A percentile compares a stretch with the other conserved stretches of the same genome.
Evolutionary conservation across 2,113 vertebrate species (phyloP).

Genomic region (Engystomops pustulosus): DNA sequence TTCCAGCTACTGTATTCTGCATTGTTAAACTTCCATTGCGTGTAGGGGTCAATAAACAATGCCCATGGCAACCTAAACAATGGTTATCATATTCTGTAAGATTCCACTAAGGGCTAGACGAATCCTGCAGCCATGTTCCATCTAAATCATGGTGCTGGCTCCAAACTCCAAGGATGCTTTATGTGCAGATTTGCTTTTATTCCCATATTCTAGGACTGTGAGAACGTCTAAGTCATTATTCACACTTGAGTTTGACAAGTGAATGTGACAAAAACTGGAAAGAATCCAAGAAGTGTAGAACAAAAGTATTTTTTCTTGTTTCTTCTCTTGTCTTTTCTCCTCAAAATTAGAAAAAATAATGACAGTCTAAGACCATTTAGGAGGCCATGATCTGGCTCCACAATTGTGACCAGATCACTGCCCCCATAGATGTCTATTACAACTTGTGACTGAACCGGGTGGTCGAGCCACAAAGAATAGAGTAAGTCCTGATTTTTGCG

Average conservation of each 20-base stretch:
- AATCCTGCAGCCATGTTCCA: neutral
- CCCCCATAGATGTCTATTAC: too few species aligned
- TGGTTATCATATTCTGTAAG: neutral
- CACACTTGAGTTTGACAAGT: neutral
- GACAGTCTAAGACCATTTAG: too few species aligned
- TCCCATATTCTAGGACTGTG: neutral
- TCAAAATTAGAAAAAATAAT: neutral
- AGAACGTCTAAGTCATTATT: neutral
- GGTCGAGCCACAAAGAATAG: too few species aligned
- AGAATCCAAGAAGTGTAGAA: neutral
- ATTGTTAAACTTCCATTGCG: constrained; percentile 35
- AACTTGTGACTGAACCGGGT: too few species aligned
- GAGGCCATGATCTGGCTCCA: too few species aligned
- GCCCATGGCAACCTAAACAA: constrained; percentile 28
- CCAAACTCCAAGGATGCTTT: neutral
- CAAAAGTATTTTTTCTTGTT: neutral
- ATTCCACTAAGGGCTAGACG: neutral
- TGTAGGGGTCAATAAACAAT: constrained; percentile 8
- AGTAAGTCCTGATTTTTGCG: too few species aligned
- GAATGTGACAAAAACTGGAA: neutral
- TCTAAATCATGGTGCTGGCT: neutral
- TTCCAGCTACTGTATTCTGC: constrained; percentile 4
- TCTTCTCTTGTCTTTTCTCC: neutral
- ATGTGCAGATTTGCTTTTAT: neutral
- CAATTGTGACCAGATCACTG: too few species aligned